These are phyloP conservation scores for Botia almorhae DNA, from an alignment of 2,797 vertebrate genomes.

Conservation along the genomic window DNA sequence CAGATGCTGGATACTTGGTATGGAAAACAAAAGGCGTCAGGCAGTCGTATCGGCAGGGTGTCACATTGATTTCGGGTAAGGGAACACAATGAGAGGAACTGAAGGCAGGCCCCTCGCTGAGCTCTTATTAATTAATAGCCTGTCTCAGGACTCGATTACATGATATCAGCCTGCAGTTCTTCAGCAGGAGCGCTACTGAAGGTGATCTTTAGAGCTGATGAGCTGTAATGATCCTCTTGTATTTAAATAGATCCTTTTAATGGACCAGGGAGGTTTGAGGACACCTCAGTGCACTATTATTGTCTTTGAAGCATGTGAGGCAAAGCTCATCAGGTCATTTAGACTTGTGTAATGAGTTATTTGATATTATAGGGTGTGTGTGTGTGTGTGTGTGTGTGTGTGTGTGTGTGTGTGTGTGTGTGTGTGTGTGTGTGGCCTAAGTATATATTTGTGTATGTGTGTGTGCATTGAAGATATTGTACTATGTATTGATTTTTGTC, in stretches of 20 bases:
- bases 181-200: conserved; percentile 53
- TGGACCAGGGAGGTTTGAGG: conserved; percentile 23
- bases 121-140: conserved; percentile 78
- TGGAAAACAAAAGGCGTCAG: conserved; percentile 63
- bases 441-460: no score
- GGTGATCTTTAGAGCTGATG: conserved; percentile 61
- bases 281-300: no score
- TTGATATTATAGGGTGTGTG: no score
- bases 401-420: no score
- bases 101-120: conserved; percentile 42
- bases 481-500: no score
- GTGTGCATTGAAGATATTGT: no score
- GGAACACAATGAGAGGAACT: conserved; percentile 71
- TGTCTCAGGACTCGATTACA: conserved; percentile 67
- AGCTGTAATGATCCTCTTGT: conserved; percentile 54
- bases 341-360: no score
- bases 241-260: conserved; percentile 60
- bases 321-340: no score
- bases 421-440: no score
- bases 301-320: no score
- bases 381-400: no score
- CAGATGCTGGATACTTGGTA: conserved; percentile 13
- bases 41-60: conserved; percentile 70
- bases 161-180: conserved; percentile 63
- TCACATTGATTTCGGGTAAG: conserved; percentile 69